A percentile compares a stretch with the other conserved stretches of the same genome.
These are phyloP conservation scores for Saxicola maurus DNA, from an alignment of 2,797 vertebrate species.

Conservation along the genomic window DNA sequence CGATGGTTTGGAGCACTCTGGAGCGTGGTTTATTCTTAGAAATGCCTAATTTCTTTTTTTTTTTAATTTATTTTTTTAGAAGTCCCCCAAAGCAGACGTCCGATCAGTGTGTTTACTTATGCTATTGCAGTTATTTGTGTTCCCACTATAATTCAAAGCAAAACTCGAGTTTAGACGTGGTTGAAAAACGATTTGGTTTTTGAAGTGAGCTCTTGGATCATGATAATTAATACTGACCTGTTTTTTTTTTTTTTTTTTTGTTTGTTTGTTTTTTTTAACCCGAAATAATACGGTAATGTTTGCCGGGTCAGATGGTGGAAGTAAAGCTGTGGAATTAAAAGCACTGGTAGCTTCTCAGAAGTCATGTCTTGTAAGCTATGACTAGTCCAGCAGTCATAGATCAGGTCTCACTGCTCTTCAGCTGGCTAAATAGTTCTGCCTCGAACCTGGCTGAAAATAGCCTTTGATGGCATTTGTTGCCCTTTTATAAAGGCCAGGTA, in stretches of 20 bases:
- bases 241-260: neutral
- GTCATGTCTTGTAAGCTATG: neutral
- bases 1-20: rapidly evolving
- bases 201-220: neutral
- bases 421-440: neutral
- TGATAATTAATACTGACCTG: neutral
- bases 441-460: neutral
- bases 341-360: neutral
- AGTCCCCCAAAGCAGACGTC: rapidly evolving
- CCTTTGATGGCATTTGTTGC: neutral
- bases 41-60: neutral
- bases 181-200: neutral
- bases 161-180: neutral
- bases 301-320: neutral
- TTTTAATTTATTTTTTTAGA: neutral
- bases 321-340: neutral
- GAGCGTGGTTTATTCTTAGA: neutral
- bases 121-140: neutral
- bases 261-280: too few relatives aligned
- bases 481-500: neutral
- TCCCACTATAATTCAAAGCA: neutral
- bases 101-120: neutral
- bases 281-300: rapidly evolving
- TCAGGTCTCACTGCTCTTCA: rapidly evolving
- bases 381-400: neutral